phyloP scores from a whole-genome alignment of 35 echinoderm and acorn worm species.

The Apostichopus japonicus region DNA sequence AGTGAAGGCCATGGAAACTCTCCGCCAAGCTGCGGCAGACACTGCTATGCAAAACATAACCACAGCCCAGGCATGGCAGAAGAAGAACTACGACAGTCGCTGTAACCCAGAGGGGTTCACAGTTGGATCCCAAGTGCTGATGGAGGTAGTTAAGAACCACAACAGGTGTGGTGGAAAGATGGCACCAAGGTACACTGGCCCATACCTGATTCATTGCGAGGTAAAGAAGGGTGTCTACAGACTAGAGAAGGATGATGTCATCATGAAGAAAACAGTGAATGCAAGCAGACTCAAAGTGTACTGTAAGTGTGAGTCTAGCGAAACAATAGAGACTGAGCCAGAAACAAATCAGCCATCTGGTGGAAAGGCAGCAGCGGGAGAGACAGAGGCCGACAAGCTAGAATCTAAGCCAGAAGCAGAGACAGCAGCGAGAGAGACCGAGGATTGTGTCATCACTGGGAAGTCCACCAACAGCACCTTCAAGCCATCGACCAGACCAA shows the following conservation, averaged over 20 bases:
- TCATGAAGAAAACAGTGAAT: constrained; percentile 10
- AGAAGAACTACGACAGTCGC: not conserved
- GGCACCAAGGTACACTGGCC: not conserved
- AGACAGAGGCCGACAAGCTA: no score
- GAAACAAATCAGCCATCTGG: not conserved
- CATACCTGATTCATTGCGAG: not conserved
- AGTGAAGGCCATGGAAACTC: not conserved
- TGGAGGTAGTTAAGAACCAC: constrained; percentile 2
- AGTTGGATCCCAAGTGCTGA: constrained; percentile 2
- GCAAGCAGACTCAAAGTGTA: constrained; percentile 1
- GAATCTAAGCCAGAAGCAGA: no score
- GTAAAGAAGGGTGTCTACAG: not conserved
- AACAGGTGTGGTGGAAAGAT: constrained; percentile 1
- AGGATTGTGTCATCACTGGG: constrained; percentile 9
- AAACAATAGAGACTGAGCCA: not conserved
- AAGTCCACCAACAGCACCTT: not conserved
- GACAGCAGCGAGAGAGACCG: not conserved
- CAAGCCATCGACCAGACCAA: not conserved
- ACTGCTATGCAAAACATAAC: not conserved
- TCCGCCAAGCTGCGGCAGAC: constrained; percentile 4
- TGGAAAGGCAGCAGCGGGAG: not conserved
- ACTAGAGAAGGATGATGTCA: no score
- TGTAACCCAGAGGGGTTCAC: not conserved
- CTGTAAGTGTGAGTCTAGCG: not conserved
- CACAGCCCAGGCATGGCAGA: not conserved